phyloP scores from a whole-genome alignment of 2,888 invertebrate genomes.

The Pterostichus madidus region DNA sequence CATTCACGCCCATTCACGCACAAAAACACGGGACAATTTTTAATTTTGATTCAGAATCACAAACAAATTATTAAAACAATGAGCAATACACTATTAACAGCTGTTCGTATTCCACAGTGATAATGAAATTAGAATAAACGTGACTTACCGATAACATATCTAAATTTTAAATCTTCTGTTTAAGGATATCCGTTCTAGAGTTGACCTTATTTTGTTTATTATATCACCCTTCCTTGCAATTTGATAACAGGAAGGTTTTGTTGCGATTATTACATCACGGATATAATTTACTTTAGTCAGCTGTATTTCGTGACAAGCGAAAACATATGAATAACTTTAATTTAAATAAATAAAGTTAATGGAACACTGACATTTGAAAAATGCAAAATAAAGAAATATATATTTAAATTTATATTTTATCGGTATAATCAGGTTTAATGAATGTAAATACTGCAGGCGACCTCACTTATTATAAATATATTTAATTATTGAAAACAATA shows the following conservation, averaged over 20 bases:
- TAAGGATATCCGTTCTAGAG: conserved; percentile 29
- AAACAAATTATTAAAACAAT: too few species aligned
- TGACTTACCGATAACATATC: conserved; percentile 24
- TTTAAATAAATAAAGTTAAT: conserved; percentile 6
- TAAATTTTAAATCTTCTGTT: conserved; percentile 26
- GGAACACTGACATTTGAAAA: conserved; percentile 13
- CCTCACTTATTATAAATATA: conserved; percentile 16
- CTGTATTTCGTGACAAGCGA: not conserved
- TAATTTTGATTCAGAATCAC: too few species aligned
- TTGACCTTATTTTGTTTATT: conserved; percentile 45
- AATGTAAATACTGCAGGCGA: conserved; percentile 12
- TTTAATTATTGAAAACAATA: conserved; percentile 32
- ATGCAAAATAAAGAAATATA: not conserved
- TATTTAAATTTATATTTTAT: not conserved
- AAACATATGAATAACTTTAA: not conserved
- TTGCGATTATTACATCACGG: conserved; percentile 15
- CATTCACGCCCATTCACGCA: too few species aligned
- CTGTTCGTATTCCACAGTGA: not conserved
- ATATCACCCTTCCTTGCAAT: conserved; percentile 35
- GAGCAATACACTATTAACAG: too few species aligned
- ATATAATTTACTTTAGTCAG: not conserved
- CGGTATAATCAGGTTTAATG: conserved; percentile 9
- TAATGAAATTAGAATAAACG: conserved; percentile 15
- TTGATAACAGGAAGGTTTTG: conserved; percentile 7
- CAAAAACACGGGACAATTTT: too few species aligned